phyloP scores from a whole-genome alignment of 92 coral and sea anemone species.

The Phymanthus crucifer region DNA sequence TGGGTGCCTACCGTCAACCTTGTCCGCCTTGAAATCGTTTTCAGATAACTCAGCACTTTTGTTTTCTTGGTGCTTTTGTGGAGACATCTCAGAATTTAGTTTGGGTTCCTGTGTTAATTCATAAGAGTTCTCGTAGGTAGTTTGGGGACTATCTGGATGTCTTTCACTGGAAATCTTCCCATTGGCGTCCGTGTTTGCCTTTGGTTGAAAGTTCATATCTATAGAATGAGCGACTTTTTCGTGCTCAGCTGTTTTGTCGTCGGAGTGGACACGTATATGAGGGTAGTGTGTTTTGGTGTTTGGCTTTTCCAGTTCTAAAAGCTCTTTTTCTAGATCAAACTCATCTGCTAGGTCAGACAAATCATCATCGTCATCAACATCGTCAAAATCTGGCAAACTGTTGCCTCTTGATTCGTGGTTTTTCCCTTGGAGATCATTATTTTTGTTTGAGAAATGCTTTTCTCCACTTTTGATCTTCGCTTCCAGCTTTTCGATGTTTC shows the following conservation, averaged over 20 bases:
- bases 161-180: neutral
- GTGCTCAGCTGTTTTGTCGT: neutral
- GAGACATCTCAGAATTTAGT: neutral
- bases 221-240: neutral
- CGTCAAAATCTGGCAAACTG: slow-evolving; percentile 11
- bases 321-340: neutral
- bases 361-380: neutral
- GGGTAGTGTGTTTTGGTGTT: neutral
- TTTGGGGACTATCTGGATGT: neutral
- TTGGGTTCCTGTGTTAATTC: neutral
- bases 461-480: slow-evolving; percentile 13
- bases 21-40: neutral
- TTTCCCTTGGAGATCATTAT: neutral
- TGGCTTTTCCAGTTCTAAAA: neutral
- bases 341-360: slow-evolving; percentile 1
- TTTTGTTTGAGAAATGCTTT: neutral
- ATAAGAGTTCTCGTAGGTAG: neutral
- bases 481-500: slow-evolving; percentile 29
- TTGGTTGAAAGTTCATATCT: too few species aligned
- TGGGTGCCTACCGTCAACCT: neutral
- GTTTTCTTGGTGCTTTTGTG: neutral
- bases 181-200: too few species aligned
- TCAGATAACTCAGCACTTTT: neutral
- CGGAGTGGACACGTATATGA: neutral
- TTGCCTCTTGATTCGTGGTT: neutral